phyloP scores from a whole-genome alignment of 2,113 vertebrate genomes.

The Hepsetus odoe region DNA sequence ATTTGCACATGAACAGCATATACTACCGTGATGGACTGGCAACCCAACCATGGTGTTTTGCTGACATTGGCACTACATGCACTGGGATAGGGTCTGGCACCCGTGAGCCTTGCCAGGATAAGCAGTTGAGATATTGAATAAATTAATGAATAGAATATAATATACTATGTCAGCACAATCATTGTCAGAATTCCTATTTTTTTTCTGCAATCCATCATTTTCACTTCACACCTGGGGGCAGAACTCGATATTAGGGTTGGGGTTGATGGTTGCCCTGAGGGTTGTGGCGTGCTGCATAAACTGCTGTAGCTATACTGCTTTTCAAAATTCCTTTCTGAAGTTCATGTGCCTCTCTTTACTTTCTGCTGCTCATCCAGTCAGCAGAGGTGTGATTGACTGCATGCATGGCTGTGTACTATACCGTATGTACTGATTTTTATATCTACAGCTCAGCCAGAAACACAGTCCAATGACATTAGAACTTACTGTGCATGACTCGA shows the following conservation, averaged over 20 bases:
- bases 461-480: background rate
- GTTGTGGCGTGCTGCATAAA: constrained; percentile 22
- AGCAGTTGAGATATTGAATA: too few species aligned
- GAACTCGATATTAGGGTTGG: background rate
- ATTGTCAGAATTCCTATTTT: too few species aligned
- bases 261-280: background rate
- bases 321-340: constrained; percentile 30
- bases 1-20: too few species aligned
- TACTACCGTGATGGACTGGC: too few species aligned
- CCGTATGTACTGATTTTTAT: constrained; percentile 2
- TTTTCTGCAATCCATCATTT: background rate
- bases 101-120: too few species aligned
- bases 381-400: constrained; percentile 15
- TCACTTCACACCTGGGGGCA: background rate
- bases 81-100: too few species aligned
- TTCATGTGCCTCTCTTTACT: constrained; percentile 18
- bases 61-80: too few species aligned
- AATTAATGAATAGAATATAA: too few species aligned
- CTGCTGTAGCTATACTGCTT: background rate
- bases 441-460: background rate
- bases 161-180: too few species aligned
- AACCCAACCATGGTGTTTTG: too few species aligned
- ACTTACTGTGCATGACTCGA: background rate
- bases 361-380: constrained; percentile 31
- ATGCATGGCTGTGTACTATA: constrained; percentile 1